A percentile compares a stretch with the other conserved stretches of the same genome.
Conservation (phyloP, 2,797 vertebrate genomes). For the Lagorchestes hirsutus region DNA sequence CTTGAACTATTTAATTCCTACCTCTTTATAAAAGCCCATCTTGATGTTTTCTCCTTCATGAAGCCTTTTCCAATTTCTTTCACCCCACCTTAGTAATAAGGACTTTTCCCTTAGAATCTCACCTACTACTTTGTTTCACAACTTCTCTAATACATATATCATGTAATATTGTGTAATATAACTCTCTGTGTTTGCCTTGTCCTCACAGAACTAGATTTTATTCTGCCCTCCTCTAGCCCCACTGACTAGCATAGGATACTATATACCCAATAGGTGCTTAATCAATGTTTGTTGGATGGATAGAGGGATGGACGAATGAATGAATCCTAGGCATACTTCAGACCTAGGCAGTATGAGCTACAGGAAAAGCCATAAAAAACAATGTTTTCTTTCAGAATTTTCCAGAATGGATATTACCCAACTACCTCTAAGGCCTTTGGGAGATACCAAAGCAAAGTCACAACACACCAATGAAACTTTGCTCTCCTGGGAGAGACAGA, state of each 20-base stretch:
- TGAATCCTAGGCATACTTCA: not conserved
- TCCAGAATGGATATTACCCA: conserved; percentile 30
- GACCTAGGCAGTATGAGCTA: not conserved
- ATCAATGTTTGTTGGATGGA: not conserved
- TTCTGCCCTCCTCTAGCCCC: not conserved
- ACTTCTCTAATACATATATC: not conserved
- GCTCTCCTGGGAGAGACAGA: conserved; percentile 2
- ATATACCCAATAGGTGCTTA: not conserved
- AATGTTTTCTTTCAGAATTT: conserved; percentile 55
- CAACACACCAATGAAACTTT: conserved; percentile 26
- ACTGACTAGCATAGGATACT: not conserved
- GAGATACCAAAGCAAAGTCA: conserved; percentile 25
- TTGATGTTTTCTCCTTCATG: not conserved
- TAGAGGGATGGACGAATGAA: not conserved
- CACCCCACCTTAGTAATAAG: not conserved
- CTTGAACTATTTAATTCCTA: not conserved
- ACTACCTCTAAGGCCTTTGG: conserved; percentile 7
- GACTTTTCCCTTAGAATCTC: not conserved
- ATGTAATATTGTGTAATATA: not conserved
- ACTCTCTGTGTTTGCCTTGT: not conserved
- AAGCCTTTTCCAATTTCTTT: not conserved
- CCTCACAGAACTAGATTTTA: not conserved
- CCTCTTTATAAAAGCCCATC: not conserved
- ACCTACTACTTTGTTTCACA: not conserved
- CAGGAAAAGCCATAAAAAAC: not conserved